Base-by-base conservation (phyloP, 2,888 invertebrate species). In the Lamellibrachia columna region DNA sequence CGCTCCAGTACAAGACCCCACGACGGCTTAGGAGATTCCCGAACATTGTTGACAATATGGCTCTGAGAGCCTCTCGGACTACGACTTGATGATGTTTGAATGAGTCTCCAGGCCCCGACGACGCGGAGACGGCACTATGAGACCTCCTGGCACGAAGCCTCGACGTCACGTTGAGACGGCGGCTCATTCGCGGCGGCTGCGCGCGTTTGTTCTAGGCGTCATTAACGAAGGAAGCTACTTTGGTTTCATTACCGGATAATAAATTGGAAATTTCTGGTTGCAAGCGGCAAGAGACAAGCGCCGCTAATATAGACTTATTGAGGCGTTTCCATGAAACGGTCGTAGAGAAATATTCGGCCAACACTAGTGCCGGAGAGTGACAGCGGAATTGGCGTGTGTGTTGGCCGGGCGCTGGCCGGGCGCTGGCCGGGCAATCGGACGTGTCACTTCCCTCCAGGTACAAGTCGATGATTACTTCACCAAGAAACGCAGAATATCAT, bases 141-240 rank as follows among this genome's bases (percentile, higher is more conserved):
- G 15, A 55, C 60, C 60, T 3, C 60, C 15, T 11, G 11, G 11
- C 15, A 9, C 11, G 60, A 15, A 4, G 15, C 15, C 0, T 1
- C 60, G 60, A 15, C 60, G 60, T 15, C 60, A 60, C 60, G 15
- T 7, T 2, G 60, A 60, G 60, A 60, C 60, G 9, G 60, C 60
- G 60, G 15, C 60, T 60, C 60, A 60, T 60, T 60, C 55, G 60
- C 60, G 60, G 4, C 11, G 60, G 60, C 11, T 60, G 60, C 60
- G 4, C 60, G 60, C 60, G 60, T 60, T 60, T 60, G 15, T 60
- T 60, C 6, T 60, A 60, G 60, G 60, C 60, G 15, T 11, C 60
- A 60, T 60, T 60, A 60, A 60, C 60, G 60, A 60, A 60, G 60
- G 60, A 60, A 60, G 60, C 60, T 60, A 60, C 60, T 60, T 60